phyloP scores from a whole-genome alignment of 2,113 vertebrate species.

The Xiphorhynchus elegans region DNA sequence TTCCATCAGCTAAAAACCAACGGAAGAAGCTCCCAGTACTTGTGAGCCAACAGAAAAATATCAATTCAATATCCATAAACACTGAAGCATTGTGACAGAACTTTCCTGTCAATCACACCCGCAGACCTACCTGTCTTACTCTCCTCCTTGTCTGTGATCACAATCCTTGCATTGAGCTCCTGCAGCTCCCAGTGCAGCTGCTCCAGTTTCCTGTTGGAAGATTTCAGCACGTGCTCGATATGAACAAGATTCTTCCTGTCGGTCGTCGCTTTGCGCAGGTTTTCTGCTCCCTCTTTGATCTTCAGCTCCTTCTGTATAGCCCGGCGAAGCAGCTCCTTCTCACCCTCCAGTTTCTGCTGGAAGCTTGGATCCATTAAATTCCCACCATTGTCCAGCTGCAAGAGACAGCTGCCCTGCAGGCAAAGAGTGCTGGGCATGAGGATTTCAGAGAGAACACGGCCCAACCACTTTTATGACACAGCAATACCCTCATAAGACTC shows the following conservation, averaged over 20 bases:
- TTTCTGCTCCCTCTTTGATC: conserved; percentile 94
- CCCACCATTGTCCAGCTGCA: conserved; percentile 79
- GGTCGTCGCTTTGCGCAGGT: conserved; percentile 86
- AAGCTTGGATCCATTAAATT: conserved; percentile 81
- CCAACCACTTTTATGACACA: not conserved
- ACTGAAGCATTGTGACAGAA: not conserved
- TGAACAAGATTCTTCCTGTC: conserved; percentile 88
- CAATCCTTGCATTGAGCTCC: conserved; percentile 88
- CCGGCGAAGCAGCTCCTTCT: conserved; percentile 86
- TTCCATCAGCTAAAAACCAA: not conserved
- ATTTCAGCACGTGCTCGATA: conserved; percentile 86
- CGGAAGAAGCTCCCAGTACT: not conserved
- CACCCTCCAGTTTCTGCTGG: conserved; percentile 87
- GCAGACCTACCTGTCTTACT: conserved; percentile 26
- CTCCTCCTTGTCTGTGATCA: conserved; percentile 79
- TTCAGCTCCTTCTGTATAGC: conserved; percentile 96
- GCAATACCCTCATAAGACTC: not conserved
- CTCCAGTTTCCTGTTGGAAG: conserved; percentile 86
- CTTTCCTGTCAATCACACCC: not conserved
- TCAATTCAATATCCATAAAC: not conserved
- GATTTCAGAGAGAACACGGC: not conserved
- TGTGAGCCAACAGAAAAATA: not conserved
- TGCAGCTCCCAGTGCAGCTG: conserved; percentile 85
- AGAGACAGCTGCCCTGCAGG: conserved; percentile 73
- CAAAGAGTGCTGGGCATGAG: not conserved